These are phyloP conservation scores for Drosophila sucinea DNA, from an alignment of 1,140 invertebrate genomes.

Conservation along the genomic window DNA sequence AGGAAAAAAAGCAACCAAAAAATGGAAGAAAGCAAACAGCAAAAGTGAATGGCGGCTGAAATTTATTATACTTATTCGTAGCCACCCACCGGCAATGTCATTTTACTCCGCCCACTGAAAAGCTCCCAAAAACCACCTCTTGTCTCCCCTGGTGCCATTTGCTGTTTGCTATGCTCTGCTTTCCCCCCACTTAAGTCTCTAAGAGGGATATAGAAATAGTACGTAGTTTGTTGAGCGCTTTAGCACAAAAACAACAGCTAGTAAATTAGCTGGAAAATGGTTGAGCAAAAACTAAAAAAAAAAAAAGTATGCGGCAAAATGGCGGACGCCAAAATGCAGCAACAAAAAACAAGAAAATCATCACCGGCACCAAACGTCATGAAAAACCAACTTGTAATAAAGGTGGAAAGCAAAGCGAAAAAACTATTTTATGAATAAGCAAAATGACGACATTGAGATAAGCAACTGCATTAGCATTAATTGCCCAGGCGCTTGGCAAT, in stretches of 20 bases:
- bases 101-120: conserved; percentile 28
- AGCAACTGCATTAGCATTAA: conserved; percentile 67
- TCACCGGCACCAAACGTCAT: conserved; percentile 30
- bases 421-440: conserved; percentile 55
- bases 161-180: conserved; percentile 18
- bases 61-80: conserved; percentile 70
- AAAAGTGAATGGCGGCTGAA: conserved; percentile 68
- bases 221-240: conserved; percentile 23
- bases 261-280: conserved; percentile 79
- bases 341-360: conserved; percentile 44
- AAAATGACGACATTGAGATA: conserved; percentile 67
- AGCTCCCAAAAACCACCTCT: neutral
- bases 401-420: conserved; percentile 39
- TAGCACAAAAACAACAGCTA: conserved; percentile 74
- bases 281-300: conserved; percentile 23
- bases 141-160: neutral
- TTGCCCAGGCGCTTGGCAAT: conserved; percentile 18
- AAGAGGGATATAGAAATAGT: conserved; percentile 68
- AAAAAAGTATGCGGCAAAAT: conserved; percentile 75
- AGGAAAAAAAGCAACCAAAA: conserved; percentile 33
- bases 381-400: conserved; percentile 59
- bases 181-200: conserved; percentile 51
- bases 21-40: conserved; percentile 68
- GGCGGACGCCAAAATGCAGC: conserved; percentile 72
- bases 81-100: conserved; percentile 41